A percentile compares a stretch with the other conserved stretches of the same genome.
Conservation (phyloP, 2,113 vertebrate species). For the Peromyscus californicus region DNA sequence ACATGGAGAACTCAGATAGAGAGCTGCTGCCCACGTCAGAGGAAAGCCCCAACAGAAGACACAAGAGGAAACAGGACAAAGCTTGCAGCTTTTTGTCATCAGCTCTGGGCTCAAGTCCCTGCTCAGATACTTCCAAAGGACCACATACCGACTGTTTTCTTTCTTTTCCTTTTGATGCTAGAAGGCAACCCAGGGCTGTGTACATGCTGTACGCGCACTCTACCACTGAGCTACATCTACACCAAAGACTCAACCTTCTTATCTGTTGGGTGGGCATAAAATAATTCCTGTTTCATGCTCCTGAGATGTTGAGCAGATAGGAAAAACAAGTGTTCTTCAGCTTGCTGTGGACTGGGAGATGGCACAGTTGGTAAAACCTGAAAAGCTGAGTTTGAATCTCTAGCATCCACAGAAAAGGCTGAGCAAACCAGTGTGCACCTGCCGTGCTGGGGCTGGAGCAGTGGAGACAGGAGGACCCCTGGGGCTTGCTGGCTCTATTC, state of each 20-base stretch:
- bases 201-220: no score
- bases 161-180: background rate
- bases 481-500: background rate
- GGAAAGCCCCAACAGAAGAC: background rate
- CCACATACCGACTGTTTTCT: background rate
- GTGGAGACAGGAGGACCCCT: background rate
- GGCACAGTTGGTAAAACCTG: no score
- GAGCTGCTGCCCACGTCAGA: fast-evolving
- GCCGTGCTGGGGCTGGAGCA: background rate
- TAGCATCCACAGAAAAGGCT: background rate
- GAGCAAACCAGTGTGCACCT: background rate
- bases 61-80: background rate
- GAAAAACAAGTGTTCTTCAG: background rate
- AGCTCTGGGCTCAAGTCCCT: background rate
- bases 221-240: background rate
- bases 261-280: background rate
- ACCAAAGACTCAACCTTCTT: background rate
- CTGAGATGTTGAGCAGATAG: background rate
- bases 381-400: background rate
- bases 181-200: background rate
- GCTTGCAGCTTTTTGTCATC: background rate
- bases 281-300: background rate
- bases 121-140: background rate
- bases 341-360: background rate
- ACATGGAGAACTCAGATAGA: fast-evolving